phyloP scores from a whole-genome alignment of 2,113 vertebrate species.

The Fukomys damarensis region DNA sequence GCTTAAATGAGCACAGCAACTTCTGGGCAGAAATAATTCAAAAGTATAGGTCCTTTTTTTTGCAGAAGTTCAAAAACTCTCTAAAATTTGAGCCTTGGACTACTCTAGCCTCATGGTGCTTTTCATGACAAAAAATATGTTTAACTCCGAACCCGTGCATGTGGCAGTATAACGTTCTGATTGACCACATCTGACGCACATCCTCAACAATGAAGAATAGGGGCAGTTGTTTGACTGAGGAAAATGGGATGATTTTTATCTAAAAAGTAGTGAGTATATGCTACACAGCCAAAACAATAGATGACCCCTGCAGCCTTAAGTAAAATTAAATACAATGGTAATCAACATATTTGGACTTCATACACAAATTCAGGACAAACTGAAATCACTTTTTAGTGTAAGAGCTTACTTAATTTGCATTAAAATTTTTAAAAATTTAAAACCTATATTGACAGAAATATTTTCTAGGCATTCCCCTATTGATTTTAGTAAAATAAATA shows the following conservation, averaged over 20 bases:
- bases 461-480: neutral
- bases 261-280: neutral
- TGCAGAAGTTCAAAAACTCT: neutral
- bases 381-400: neutral
- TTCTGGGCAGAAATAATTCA: neutral
- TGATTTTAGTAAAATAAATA: slow-evolving; percentile 31
- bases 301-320: neutral
- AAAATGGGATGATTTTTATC: neutral
- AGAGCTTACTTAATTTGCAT: slow-evolving; percentile 2
- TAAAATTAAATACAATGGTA: slow-evolving; percentile 9
- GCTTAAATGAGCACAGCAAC: neutral
- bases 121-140: neutral
- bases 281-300: neutral
- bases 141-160: neutral
- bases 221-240: neutral
- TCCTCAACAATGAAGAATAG: neutral
- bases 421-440: neutral
- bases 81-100: neutral
- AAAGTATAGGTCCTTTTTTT: neutral
- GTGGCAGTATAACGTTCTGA: neutral
- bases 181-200: neutral
- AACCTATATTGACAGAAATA: neutral
- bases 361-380: neutral
- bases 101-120: neutral
- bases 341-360: neutral